A percentile compares a stretch with the other conserved stretches of the same genome.
Evolutionary conservation across 2,113 vertebrate genomes (phyloP).

Genomic region (Rattus norvegicus): GRCr8 NC_086031.1:68268501-68269000

Average conservation of each 20-base stretch:
- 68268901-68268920: too few species aligned
- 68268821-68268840: background rate
- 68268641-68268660: background rate
- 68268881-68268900: background rate
- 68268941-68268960: background rate
- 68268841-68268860: background rate
- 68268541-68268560: background rate
- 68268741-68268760: background rate
- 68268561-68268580: background rate
- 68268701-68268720: background rate
- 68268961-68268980: background rate
- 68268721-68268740: background rate
- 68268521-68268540: slow-evolving; percentile 19
- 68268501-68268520: slow-evolving; percentile 57
- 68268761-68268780: background rate
- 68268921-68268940: background rate
- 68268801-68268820: background rate
- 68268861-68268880: background rate
- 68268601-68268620: background rate
- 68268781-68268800: background rate
- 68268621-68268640: background rate
- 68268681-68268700: background rate
- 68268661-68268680: background rate
- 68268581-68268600: background rate
- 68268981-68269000: background rate